These are phyloP conservation scores for Rhopalosiphum padi DNA, from an alignment of 1,140 invertebrate genomes.

Conservation along the genomic window DNA sequence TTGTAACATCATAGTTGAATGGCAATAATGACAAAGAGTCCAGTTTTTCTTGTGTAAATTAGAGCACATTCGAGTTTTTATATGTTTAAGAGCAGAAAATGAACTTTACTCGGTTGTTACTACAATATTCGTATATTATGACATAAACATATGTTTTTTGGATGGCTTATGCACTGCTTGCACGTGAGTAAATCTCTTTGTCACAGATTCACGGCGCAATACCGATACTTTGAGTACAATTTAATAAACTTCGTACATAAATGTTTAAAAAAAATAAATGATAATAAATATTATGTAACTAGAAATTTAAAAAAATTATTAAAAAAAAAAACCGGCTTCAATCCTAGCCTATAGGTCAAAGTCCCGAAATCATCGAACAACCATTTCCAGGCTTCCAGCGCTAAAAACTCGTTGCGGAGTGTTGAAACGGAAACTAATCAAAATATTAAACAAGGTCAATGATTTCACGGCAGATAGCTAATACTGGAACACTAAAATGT, in stretches of 20 bases:
- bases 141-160: too few relatives aligned
- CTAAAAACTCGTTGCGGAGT: neutral
- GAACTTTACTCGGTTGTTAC: too few relatives aligned
- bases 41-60: too few relatives aligned
- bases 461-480: neutral
- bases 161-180: too few relatives aligned
- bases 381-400: neutral
- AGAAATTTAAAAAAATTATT: neutral
- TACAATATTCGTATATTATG: too few relatives aligned
- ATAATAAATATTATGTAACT: neutral
- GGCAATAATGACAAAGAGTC: too few relatives aligned
- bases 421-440: neutral
- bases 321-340: neutral
- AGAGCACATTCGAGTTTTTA: too few relatives aligned
- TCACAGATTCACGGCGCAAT: too few relatives aligned
- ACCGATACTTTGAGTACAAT: too few relatives aligned
- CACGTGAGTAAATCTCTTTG: too few relatives aligned
- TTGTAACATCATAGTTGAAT: too few relatives aligned
- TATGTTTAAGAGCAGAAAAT: too few relatives aligned
- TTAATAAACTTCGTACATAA: neutral
- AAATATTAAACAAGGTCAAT: neutral
- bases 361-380: neutral
- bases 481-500: neutral
- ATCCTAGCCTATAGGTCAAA: neutral
- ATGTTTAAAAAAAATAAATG: neutral